Base-by-base conservation (phyloP, 2,113 vertebrate species). In the Penelope pileata region DNA sequence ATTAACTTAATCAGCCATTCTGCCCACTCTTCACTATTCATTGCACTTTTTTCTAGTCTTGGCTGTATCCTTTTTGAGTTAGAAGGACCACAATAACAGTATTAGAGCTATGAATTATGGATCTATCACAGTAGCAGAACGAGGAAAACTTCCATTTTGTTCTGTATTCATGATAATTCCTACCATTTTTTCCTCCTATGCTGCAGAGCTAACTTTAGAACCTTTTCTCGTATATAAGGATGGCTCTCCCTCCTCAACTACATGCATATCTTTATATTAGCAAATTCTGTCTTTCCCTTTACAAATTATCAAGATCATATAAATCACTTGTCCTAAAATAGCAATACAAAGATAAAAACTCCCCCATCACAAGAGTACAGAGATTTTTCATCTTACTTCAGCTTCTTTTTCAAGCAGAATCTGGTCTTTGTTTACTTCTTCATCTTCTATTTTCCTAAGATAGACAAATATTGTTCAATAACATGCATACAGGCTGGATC, bases 371-470 rank as follows among this genome's bases (percentile, higher is more conserved):
- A 62, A 69, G 22, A 85, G 34, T 16, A 83, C 1, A 73, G 74
- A 91, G 29, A 18, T 67, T 24, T 75, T 23, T 54, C 63, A 75
- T 84, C 97, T 96, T 96, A 99, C 99, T 98, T 99, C 99, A 83
- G 99, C 99, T 97, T 99, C 99, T 98, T 99, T 99, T 98, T 99
- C 99, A 96, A 98, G 98, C 51, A 99, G 97, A 96, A 99, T 99
- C 88, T 99, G 99, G 86, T 99, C 99, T 98, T 99, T 99, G 96
- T 99, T 99, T 96, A 98, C 98, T 96, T 99, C 99, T 97, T 99
- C 99, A 3, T 98, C 99, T 95, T 99, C 99, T 36, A 98, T 98
- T 93, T 99, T 99, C 94, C 99, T 99, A 96, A 62, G 60, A 95
- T 22, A 36, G 43, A 93, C 6, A 30, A 75, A 91, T 32, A 87